Percentiles rank a stretch among this genome's conserved stretches.
These are phyloP conservation scores for Lytechinus variegatus DNA, from an alignment of 35 echinoderm and acorn worm species.

Conservation along the genomic window DNA sequence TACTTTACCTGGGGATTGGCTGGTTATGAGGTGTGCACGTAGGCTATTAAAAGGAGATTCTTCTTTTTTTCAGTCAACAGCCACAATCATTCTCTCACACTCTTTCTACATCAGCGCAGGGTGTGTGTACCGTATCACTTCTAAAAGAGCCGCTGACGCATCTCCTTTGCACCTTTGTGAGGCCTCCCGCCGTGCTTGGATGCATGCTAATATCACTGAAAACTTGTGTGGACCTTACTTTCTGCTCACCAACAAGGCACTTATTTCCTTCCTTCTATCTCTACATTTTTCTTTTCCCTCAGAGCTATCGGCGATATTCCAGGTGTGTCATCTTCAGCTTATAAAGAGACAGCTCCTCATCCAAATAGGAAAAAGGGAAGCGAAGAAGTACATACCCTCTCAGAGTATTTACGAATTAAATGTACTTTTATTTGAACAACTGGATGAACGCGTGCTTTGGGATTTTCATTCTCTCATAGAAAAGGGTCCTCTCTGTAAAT, in stretches of 20 bases:
- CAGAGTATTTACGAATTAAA: conserved; percentile 46
- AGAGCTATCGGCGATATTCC: conserved; percentile 30
- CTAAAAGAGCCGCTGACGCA: conserved; percentile 41
- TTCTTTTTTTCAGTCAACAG: background rate
- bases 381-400: background rate
- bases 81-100: background rate
- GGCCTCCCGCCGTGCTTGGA: conserved; percentile 36
- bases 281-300: background rate
- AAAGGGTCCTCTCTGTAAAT: background rate
- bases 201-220: conserved; percentile 39
- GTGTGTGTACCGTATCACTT: conserved; percentile 2
- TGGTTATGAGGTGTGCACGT: background rate
- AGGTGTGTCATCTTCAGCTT: conserved; percentile 28
- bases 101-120: background rate
- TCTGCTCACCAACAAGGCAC: background rate
- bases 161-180: background rate
- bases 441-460: conserved; percentile 40
- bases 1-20: conserved; percentile 3
- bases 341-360: background rate
- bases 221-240: background rate
- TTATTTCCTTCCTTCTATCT: background rate
- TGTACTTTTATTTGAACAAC: conserved; percentile 52
- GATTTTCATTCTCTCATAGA: background rate
- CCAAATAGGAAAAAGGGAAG: background rate
- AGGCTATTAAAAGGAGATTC: conserved; percentile 4